Conservation (phyloP, 1,140 invertebrate genomes). For the Coptotermes formosanus region DNA sequence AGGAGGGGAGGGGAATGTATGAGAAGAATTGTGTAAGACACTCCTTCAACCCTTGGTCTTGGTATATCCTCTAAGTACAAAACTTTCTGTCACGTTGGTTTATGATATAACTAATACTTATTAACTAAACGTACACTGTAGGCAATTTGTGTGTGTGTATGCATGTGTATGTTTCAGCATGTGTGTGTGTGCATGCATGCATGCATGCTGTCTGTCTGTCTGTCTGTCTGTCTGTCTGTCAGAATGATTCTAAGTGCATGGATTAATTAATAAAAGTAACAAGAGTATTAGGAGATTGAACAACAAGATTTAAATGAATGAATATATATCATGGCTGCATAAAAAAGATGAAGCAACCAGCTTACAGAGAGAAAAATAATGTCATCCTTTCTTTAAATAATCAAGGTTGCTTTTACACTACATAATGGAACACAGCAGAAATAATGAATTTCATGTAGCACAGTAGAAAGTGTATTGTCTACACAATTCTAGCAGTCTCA, state of each 20-base stretch:
- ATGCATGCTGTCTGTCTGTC: too few species aligned
- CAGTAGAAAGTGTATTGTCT: too few species aligned
- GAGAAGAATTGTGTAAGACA: background rate
- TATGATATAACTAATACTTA: background rate
- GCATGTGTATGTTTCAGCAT: too few species aligned
- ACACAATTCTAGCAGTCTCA: too few species aligned
- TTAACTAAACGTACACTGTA: background rate
- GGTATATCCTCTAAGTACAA: slow-evolving; percentile 16
- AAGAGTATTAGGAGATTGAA: background rate
- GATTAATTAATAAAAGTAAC: background rate
- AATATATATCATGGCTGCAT: background rate
- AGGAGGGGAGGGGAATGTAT: background rate
- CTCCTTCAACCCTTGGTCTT: slow-evolving; percentile 4
- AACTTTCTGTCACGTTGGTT: background rate
- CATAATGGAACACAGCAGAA: too few species aligned
- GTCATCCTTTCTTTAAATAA: background rate
- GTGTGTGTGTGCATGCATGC: background rate
- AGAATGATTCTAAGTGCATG: background rate
- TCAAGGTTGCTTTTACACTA: background rate
- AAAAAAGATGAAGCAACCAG: background rate
- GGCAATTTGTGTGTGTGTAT: background rate
- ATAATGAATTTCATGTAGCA: too few species aligned
- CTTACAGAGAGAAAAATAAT: background rate
- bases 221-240: too few species aligned
- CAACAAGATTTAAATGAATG: background rate